Evolutionary conservation across 2,888 invertebrate genomes (phyloP).

Genomic region (Diplazon laetatorius): DNA sequence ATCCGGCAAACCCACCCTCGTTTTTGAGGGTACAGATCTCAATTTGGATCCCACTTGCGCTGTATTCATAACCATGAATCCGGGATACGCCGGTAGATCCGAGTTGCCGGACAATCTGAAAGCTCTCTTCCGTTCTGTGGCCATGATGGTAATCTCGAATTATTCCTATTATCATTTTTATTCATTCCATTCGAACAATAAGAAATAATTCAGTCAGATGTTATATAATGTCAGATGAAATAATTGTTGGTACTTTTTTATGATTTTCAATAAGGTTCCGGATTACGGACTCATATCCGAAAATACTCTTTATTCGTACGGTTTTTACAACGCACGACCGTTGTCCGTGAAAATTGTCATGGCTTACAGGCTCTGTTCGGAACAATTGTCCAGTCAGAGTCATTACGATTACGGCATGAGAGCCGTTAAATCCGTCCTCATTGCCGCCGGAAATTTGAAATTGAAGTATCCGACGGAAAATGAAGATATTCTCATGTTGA

Average conservation of each 20-base stretch:
- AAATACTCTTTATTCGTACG: slow-evolving; percentile 86
- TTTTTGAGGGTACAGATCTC: slow-evolving; percentile 85
- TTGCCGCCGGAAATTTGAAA: slow-evolving; percentile 87
- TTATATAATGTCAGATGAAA: not conserved
- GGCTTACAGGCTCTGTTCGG: slow-evolving; percentile 86
- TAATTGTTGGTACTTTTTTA: too few species aligned
- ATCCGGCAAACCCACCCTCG: slow-evolving; percentile 81
- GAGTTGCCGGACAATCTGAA: slow-evolving; percentile 86
- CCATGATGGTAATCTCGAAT: slow-evolving; percentile 85
- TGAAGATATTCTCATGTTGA: slow-evolving; percentile 85
- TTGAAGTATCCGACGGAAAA: slow-evolving; percentile 85
- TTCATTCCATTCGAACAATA: too few species aligned
- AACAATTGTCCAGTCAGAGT: slow-evolving; percentile 86
- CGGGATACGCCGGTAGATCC: slow-evolving; percentile 85
- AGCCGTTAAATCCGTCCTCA: slow-evolving; percentile 86
- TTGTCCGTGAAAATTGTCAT: slow-evolving; percentile 87
- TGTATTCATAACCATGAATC: slow-evolving; percentile 86
- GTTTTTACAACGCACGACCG: slow-evolving; percentile 85
- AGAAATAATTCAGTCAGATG: not conserved
- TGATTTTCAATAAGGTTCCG: slow-evolving; percentile 81
- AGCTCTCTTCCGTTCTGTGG: slow-evolving; percentile 85
- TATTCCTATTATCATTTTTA: too few species aligned
- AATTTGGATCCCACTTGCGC: slow-evolving; percentile 84
- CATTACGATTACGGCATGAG: slow-evolving; percentile 89
- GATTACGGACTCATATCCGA: slow-evolving; percentile 86